Base-by-base conservation (phyloP, 2,797 vertebrate genomes). In the Sitta carolinensis region DNA sequence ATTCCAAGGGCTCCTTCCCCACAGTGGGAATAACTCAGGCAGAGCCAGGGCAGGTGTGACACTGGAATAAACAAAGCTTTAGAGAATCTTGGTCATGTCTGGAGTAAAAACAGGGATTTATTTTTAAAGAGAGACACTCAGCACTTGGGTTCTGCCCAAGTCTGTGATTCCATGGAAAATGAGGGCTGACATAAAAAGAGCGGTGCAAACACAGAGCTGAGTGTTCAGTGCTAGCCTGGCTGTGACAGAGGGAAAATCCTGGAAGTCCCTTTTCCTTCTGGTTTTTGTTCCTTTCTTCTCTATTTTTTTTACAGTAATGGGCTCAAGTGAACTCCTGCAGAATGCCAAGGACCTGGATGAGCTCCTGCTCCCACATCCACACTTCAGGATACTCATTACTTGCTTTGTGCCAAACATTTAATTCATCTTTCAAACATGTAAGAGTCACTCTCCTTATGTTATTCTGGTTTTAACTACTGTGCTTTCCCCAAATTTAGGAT, bases 391-490 rank as follows among this genome's bases (percentile, higher is more conserved):
- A 4, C 8, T 30, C 1, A 23, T 10, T 22, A 40, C 64, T 1
- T 13, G 18, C 3, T 27, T n/a, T 5, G 40, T 5, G 14, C 14
- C 61, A 45, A 62, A 29, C 10, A 55, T 7, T 67, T 30, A 64
- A 73, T 25, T 36, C 9, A 0, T 3, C 27, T 63, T 63, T 59
- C 54, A 21, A 4, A 30, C 27, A 22, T 0, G 5, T 8, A 18
- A 27, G 0, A 58, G 16, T 34, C 18, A 25, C 25, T 75, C 38
- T 64, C 51, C 17, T 68, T 16, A 2, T 2, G 22, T 13, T 10
- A 36, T 13, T 47, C 20, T 62, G 14, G 1, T 62, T 47, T 43
- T 13, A 45, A 59, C 5, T 32, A 18, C 27, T 15, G 7, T 9
- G 21, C 42, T 15, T 30, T 14, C 14, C 42, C 34, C 5, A 1